Evolutionary conservation across 2,113 vertebrate genomes (phyloP), one percentile per base, ranked within the genome.

Genomic region (Lutjanus erythropterus): DNA sequence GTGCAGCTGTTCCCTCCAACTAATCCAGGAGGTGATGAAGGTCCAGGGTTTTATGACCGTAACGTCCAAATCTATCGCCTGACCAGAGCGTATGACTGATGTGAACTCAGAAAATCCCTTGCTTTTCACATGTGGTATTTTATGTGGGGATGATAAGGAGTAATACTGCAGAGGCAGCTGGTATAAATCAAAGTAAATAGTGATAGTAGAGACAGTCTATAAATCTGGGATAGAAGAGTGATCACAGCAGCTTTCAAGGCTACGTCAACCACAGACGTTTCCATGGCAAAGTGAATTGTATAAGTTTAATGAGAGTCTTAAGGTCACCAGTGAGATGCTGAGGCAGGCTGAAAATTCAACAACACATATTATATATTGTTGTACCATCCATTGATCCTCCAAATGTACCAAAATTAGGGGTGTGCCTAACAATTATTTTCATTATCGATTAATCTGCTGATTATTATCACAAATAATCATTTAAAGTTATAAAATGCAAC

Each of bases 71-170:
- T 59, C 78, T 56, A n/a, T 23, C 29, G 60, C 71, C 64, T 83
- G 86, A 77, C 81, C 69, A 66, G 35, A 18, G 55, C 52, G 35
- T 50, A 21, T 83, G 86, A 91, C 44, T 76, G 60, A 90, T 78
- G 75, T 6, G 35, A 47, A 71, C 68, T 31, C 42, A 25, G 46
- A 67, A 29, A 47, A 39, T 50, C 37, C 18, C 6, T 65, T 33
- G 31, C 62, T 67, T 71, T 67, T 66, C 77, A 87, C 88, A 92
- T 87, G 84, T 89, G 90, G 19, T 80, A 75, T 81, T 81, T 81
- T 81, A 83, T 87, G 33, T 44, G 44, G 23, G 33, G 44, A 53
- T 46, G 75, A 86, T 74, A 27, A 39, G 46, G 55, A 79, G 33
- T 61, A 65, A 81, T 75, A 55, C 60, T 49, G 56, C 42, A 75